These are phyloP conservation scores for Vollenhovia emeryi DNA, from an alignment of 1,140 invertebrate genomes.

Conservation along the genomic window DNA sequence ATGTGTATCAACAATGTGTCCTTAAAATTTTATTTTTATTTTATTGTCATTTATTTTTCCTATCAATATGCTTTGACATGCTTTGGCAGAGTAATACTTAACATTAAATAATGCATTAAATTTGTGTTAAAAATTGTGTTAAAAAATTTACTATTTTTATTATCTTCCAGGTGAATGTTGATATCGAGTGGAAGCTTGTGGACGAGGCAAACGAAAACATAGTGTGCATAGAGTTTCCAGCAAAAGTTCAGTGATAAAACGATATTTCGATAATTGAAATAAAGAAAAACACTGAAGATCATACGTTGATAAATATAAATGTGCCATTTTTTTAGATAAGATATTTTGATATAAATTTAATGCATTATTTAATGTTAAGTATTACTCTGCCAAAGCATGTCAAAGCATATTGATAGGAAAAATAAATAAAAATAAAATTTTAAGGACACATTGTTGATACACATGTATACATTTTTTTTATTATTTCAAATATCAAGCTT, in stretches of 20 bases:
- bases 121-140: not conserved
- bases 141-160: constrained; percentile 4
- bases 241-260: constrained; percentile 72
- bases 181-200: constrained; percentile 90
- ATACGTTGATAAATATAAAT: constrained; percentile 83
- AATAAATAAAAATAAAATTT: constrained; percentile 41
- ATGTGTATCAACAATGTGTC: constrained; percentile 71
- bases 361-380: not conserved
- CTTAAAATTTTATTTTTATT: constrained; percentile 3
- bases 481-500: not conserved
- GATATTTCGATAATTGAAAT: constrained; percentile 16
- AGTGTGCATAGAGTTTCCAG: constrained; percentile 89
- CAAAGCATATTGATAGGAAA: not conserved
- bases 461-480: constrained; percentile 12
- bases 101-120: not conserved
- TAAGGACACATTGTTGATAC: constrained; percentile 71
- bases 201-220: constrained; percentile 87
- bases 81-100: too few relatives aligned
- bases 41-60: constrained; percentile 49
- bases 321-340: not conserved
- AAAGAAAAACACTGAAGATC: not conserved
- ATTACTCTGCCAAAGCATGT: constrained; percentile 19
- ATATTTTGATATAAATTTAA: not conserved
- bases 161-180: constrained; percentile 86
- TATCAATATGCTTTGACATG: not conserved